A percentile compares a stretch with the other conserved stretches of the same genome.
Conservation (phyloP, 2,113 vertebrate species). For the Delphinapterus leucas region DNA sequence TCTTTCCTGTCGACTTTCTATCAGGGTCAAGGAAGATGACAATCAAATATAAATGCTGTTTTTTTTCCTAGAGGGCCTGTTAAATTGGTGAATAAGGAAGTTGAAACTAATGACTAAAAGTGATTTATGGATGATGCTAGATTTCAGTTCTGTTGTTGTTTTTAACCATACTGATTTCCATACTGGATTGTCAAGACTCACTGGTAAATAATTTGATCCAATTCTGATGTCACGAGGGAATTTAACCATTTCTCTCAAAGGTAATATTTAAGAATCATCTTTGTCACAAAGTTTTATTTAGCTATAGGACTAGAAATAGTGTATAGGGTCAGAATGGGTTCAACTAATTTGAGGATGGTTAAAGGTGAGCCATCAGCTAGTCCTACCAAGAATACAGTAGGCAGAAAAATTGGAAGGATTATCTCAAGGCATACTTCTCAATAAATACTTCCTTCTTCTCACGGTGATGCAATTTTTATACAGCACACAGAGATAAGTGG, state of each 20-base stretch:
- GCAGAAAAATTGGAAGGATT: rapidly evolving
- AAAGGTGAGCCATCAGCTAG: neutral
- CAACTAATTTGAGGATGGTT: neutral
- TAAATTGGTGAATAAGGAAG: neutral
- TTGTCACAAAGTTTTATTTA: neutral
- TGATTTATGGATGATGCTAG: neutral
- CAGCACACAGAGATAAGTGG: neutral
- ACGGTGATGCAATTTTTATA: neutral
- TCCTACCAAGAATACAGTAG: neutral
- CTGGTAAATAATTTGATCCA: neutral
- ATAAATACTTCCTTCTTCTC: neutral
- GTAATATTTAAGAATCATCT: neutral
- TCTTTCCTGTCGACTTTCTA: neutral
- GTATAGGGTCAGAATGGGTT: neutral
- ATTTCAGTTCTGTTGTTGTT: neutral
- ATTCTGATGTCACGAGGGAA: neutral
- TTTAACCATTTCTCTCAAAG: neutral
- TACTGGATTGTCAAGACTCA: neutral
- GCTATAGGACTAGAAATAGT: neutral
- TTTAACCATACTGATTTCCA: neutral
- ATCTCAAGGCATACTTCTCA: neutral
- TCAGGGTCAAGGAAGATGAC: neutral
- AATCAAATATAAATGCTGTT: neutral
- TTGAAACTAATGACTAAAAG: neutral
- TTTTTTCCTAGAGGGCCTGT: neutral